Conservation (phyloP, 2,113 vertebrate species). For the Xenus cinereus region DNA sequence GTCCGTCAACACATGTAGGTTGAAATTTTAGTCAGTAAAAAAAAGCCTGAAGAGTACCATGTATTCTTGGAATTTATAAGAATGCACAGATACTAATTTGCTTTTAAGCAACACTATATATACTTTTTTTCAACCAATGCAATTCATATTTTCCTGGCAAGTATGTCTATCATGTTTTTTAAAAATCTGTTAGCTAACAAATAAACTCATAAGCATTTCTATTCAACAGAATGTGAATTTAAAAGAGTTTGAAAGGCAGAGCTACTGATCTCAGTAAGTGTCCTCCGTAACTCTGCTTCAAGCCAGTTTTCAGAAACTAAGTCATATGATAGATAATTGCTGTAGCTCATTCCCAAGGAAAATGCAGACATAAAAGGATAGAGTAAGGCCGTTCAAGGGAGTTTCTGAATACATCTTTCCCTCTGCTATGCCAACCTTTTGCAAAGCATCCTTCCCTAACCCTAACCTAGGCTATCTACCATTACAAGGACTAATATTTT, state of each 20-base stretch:
- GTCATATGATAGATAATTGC: not conserved
- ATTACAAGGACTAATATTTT: not conserved
- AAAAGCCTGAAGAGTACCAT: not conserved
- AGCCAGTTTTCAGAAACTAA: not conserved
- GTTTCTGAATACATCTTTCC: not conserved
- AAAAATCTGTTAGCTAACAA: not conserved
- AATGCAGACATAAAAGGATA: not conserved
- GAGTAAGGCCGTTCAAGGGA: not conserved
- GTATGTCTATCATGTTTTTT: not conserved
- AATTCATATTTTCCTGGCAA: not conserved
- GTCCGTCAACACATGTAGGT: fast-evolving
- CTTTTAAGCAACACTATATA: not conserved
- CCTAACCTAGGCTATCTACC: not conserved
- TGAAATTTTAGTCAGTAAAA: not conserved
- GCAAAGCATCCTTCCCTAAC: not conserved
- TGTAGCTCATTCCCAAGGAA: not conserved
- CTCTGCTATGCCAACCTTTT: not conserved
- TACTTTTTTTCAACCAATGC: not conserved
- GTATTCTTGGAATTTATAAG: not conserved
- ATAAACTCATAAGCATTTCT: not conserved
- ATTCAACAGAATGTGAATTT: not conserved
- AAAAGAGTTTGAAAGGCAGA: not conserved
- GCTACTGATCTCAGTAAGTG: not conserved
- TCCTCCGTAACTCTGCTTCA: not conserved
- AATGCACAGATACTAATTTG: not conserved